Evolutionary conservation across 2,888 invertebrate species (phyloP).

Genomic region (Cryptus viduatorius): DNA sequence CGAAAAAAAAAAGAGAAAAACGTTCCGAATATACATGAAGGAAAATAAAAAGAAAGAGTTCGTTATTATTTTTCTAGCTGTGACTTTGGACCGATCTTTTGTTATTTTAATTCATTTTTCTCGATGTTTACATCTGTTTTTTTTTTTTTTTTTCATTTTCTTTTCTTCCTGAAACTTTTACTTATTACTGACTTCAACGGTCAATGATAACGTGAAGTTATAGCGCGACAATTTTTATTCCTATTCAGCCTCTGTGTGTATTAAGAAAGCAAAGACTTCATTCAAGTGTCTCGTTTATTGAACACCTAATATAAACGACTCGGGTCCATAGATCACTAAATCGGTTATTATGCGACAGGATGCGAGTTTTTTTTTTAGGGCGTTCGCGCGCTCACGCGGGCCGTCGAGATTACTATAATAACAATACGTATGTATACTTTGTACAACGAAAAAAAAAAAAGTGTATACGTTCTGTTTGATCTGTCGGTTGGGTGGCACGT

Average conservation of each 20-base stretch:
- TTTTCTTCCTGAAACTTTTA: no score
- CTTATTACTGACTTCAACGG: no score
- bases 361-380: conserved; percentile 50
- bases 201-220: neutral
- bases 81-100: no score
- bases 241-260: neutral
- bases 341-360: conserved; percentile 35
- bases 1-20: no score
- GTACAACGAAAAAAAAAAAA: conserved; percentile 26
- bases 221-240: neutral
- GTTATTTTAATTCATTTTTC: no score
- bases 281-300: conserved; percentile 12
- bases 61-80: no score
- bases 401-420: conserved; percentile 38
- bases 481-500: conserved; percentile 54
- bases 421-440: conserved; percentile 27
- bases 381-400: conserved; percentile 25
- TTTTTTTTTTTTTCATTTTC: no score
- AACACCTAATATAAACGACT: conserved; percentile 18
- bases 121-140: no score
- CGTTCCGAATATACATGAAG: no score
- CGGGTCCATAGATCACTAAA: conserved; percentile 20
- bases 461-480: conserved; percentile 57
- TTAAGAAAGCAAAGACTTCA: neutral
- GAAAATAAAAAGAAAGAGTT: no score